phyloP scores from a whole-genome alignment of 2,797 vertebrate genomes.

The Cephalopachus bancanus region DNA sequence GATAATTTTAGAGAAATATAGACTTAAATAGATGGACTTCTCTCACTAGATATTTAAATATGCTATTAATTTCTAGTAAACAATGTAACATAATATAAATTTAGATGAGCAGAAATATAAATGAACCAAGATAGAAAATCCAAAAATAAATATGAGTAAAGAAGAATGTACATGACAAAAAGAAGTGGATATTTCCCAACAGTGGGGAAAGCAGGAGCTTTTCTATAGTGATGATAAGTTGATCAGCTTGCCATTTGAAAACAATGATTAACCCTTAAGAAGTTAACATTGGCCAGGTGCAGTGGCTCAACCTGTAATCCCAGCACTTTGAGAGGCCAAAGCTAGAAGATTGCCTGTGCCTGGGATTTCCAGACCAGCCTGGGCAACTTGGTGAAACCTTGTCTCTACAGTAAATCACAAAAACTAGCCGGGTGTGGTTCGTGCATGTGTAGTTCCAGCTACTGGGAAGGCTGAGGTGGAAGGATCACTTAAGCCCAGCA shows the following conservation, averaged over 20 bases:
- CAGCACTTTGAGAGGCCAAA: too few relatives aligned
- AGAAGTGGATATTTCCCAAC: background rate
- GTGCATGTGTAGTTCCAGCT: too few relatives aligned
- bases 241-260: background rate
- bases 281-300: background rate
- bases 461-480: too few relatives aligned
- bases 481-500: too few relatives aligned
- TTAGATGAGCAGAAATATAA: slow-evolving; percentile 9
- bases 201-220: background rate
- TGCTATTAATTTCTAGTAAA: background rate
- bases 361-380: too few relatives aligned
- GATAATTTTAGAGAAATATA: background rate
- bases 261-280: background rate
- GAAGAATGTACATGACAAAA: slow-evolving; percentile 12
- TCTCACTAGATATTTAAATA: background rate
- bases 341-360: too few relatives aligned
- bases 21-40: background rate
- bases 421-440: too few relatives aligned
- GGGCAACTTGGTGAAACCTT: too few relatives aligned
- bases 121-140: background rate
- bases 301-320: too few relatives aligned
- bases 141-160: background rate
- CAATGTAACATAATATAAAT: background rate
- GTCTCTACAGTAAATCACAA: too few relatives aligned
- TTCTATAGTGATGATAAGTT: background rate